Evolutionary conservation across 2,113 vertebrate genomes (phyloP).

Genomic region (Spheniscus mendiculus): DNA sequence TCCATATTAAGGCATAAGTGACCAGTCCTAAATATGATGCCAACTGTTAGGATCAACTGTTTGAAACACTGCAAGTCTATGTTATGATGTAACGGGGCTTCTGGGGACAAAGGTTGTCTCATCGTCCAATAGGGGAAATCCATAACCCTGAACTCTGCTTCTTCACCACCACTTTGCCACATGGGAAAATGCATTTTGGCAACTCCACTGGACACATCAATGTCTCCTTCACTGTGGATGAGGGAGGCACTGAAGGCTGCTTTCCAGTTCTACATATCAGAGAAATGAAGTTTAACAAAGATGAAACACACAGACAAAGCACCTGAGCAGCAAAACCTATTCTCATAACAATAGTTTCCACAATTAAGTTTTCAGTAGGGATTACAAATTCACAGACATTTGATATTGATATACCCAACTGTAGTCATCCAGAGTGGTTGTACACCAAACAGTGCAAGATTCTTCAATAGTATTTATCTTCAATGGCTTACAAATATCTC

Average conservation of each 20-base stretch:
- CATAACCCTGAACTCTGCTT: neutral
- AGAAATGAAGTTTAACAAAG: neutral
- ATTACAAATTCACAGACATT: neutral
- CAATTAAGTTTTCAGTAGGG: neutral
- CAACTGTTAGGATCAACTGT: neutral
- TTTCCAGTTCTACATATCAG: neutral
- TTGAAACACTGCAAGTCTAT: neutral
- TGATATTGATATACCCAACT: neutral
- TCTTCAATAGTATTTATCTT: neutral
- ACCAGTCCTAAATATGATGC: neutral
- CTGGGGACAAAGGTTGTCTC: neutral
- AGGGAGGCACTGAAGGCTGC: neutral
- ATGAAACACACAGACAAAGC: neutral
- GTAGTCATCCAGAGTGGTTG: neutral
- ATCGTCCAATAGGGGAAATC: neutral
- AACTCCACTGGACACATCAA: neutral
- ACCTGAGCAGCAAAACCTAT: neutral
- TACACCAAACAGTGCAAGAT: neutral
- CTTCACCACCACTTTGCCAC: neutral
- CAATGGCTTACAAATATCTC: neutral
- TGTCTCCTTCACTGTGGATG: neutral
- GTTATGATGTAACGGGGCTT: neutral
- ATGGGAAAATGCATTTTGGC: neutral
- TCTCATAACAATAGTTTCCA: neutral
- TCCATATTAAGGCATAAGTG: neutral